Evolutionary conservation across 2,888 invertebrate species (phyloP), one percentile per base, ranked within the genome.

Genomic region (Autographa gamma): DNA sequence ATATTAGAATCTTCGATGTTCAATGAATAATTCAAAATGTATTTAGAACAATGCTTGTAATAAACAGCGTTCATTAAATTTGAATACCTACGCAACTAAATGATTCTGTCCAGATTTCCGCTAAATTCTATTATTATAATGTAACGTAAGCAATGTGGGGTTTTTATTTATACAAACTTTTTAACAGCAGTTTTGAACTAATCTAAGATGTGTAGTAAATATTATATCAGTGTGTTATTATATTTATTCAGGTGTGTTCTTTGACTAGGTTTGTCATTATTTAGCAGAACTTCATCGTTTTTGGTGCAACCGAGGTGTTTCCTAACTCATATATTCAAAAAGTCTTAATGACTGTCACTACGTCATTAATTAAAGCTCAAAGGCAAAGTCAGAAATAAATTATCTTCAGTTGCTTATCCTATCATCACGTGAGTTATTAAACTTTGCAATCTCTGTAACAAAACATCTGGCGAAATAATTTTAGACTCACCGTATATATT

Each of bases 281-380:
- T 75, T 66, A 61, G 32, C 38, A 65, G 19, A 48, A 48, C 31
- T 19, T 66, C 69, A 38, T 62, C 43, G 19, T 56, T 63, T 72
- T 73, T 73, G 69, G 71, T 66, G 63, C 38, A 41, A 59, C 62
- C 9, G 70, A 72, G 60, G 63, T 67, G 62, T 69, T 65, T 69
- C 63, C 71, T 92, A 86, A 92, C 92, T 92, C 91, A 92, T 89
- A 92, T 89, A 84, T 71, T 38, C 73, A 69, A 77, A 81, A 87
- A 86, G 84, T 85, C 85, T 85, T 88, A 92, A 91, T 92, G 92
- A 90, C 86, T 90, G 91, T 88, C 90, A 86, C 86, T 73, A 83
- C 87, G 82, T 80, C 79, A 79, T 84, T 84, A 83, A 83, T 85
- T 82, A 86, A 89, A 88, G 87, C 54, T 86, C 80, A 83, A 85